These are phyloP conservation scores for Agapornis roseicollis DNA, from an alignment of 2,113 vertebrate species.

Conservation along the genomic window DNA sequence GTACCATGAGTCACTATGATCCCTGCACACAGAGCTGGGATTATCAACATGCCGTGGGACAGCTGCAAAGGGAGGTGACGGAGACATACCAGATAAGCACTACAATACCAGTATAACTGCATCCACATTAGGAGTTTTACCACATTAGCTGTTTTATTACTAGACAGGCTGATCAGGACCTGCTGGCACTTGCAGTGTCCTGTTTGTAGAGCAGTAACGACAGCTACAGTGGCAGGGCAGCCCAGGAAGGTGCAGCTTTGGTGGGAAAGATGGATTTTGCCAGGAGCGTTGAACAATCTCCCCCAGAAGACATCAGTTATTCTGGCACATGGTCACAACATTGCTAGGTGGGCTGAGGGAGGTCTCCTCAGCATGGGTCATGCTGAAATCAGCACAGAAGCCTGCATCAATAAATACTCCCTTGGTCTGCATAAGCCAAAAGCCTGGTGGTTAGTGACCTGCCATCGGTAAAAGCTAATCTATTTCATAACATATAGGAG, in stretches of 20 bases:
- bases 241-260: fast-evolving
- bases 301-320: background rate
- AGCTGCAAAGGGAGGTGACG: constrained; percentile 40
- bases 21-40: background rate
- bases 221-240: background rate
- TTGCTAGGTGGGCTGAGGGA: background rate
- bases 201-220: background rate
- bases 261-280: background rate
- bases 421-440: background rate
- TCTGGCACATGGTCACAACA: background rate
- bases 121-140: constrained; percentile 19
- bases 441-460: background rate
- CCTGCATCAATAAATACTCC: background rate
- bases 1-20: background rate
- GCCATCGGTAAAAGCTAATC: background rate
- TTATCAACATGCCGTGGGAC: background rate
- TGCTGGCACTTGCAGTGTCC: constrained; percentile 41
- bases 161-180: constrained; percentile 34
- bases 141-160: constrained; percentile 16
- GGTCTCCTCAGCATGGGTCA: background rate
- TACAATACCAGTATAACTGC: constrained; percentile 51
- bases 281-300: background rate
- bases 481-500: background rate
- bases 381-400: background rate
- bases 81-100: constrained; percentile 27